These are phyloP conservation scores for Rhagophthalmus giganteus DNA, from an alignment of 2,888 invertebrate species.

Conservation along the genomic window DNA sequence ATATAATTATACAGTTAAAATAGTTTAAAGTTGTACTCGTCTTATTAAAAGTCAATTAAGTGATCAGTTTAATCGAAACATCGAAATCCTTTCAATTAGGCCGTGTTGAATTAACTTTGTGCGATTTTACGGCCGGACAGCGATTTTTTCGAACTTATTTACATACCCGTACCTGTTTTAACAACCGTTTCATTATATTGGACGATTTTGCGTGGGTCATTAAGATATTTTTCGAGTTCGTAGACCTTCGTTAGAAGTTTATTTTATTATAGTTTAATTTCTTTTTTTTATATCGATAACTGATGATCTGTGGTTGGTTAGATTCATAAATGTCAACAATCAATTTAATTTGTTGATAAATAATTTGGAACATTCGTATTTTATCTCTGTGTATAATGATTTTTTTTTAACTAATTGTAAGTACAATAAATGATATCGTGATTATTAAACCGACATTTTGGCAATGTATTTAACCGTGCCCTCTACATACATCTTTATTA, in stretches of 20 bases:
- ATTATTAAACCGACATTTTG: no score
- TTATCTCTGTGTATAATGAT: no score
- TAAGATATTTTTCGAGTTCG: slow-evolving; percentile 22
- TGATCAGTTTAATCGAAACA: slow-evolving; percentile 33
- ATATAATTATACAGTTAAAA: slow-evolving; percentile 20
- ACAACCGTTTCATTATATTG: slow-evolving; percentile 25
- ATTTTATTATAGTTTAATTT: slow-evolving; percentile 25
- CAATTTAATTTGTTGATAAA: background rate
- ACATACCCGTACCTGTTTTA: slow-evolving; percentile 41
- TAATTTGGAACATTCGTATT: background rate
- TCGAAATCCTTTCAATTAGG: slow-evolving; percentile 44
- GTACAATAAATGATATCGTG: no score
- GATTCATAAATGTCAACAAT: background rate
- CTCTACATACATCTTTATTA: no score
- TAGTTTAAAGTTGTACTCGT: slow-evolving; percentile 22
- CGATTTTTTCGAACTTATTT: slow-evolving; percentile 39
- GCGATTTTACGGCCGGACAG: slow-evolving; percentile 37
- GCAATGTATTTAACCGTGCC: no score
- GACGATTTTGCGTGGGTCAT: slow-evolving; percentile 27
- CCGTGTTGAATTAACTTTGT: slow-evolving; percentile 36
- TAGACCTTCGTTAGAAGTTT: slow-evolving; percentile 24
- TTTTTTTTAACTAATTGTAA: no score
- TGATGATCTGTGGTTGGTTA: background rate
- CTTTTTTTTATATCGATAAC: slow-evolving; percentile 7
- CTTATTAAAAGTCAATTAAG: slow-evolving; percentile 42